These are phyloP conservation scores for Odontophorus gujanensis DNA, from an alignment of 2,113 vertebrate species.

Conservation along the genomic window DNA sequence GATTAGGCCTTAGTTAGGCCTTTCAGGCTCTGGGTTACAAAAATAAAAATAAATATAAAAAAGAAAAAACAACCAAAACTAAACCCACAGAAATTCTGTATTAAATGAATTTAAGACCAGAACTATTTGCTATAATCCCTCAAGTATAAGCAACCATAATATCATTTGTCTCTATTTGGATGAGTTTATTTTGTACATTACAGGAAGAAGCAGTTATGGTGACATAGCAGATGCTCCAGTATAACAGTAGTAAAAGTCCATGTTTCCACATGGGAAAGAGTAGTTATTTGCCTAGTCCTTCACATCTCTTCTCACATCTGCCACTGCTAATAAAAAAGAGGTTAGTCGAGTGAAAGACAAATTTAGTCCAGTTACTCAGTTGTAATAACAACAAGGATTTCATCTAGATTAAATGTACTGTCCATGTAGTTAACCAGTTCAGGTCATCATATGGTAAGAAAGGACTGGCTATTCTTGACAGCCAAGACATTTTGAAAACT, in stretches of 20 bases:
- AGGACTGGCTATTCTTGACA: neutral
- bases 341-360: neutral
- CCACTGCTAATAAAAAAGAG: neutral
- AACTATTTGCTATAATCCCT: neutral
- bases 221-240: neutral
- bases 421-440: neutral
- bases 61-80: neutral
- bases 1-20: neutral
- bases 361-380: neutral
- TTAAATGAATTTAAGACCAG: neutral
- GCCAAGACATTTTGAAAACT: neutral
- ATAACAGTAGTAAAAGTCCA: neutral
- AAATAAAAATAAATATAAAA: neutral
- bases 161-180: neutral
- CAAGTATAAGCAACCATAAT: neutral
- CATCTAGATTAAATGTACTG: neutral
- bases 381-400: neutral
- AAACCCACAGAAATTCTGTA: neutral
- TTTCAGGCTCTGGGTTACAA: neutral
- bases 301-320: neutral
- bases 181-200: neutral
- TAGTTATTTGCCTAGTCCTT: neutral
- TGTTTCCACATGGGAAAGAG: neutral
- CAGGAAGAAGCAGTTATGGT: neutral
- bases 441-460: neutral